phyloP scores from a whole-genome alignment of 2,888 invertebrate genomes.

The Ephialtes manifestator region DNA sequence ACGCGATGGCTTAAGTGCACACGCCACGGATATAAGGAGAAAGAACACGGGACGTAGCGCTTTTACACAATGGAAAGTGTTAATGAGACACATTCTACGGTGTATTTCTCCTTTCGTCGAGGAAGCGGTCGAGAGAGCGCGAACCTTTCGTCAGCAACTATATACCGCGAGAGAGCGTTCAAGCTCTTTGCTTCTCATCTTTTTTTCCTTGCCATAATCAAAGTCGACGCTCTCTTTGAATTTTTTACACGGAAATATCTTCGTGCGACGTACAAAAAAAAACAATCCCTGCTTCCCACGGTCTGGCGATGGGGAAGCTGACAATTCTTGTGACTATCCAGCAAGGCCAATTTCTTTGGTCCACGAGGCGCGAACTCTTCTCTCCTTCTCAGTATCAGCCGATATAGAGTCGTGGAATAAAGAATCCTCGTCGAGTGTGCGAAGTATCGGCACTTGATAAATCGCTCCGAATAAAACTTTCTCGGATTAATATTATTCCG shows the following conservation, averaged over 20 bases:
- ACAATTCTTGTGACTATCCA: conserved; percentile 1
- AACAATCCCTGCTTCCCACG: conserved; percentile 24
- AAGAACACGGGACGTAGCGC: conserved; percentile 8
- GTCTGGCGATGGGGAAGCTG: not conserved
- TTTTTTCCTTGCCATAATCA: conserved; percentile 48
- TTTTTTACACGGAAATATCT: conserved; percentile 13
- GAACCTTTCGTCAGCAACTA: conserved; percentile 1
- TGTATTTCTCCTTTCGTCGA: conserved; percentile 13
- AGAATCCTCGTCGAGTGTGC: not conserved
- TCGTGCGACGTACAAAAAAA: not conserved
- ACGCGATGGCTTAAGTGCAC: conserved; percentile 21
- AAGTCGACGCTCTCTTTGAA: not conserved
- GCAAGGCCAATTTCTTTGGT: conserved; percentile 9
- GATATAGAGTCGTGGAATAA: too few species aligned
- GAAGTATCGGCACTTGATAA: not conserved
- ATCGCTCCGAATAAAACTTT: conserved; percentile 25
- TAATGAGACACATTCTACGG: conserved; percentile 59
- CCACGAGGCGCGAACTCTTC: conserved; percentile 11
- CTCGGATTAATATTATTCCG: conserved; percentile 27
- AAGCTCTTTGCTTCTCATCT: conserved; percentile 49
- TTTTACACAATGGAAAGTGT: conserved; percentile 56
- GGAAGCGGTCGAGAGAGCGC: conserved; percentile 12
- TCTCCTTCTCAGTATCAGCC: not conserved
- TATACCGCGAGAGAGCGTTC: conserved; percentile 2
- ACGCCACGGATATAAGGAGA: not conserved